A percentile compares a stretch with the other conserved stretches of the same genome.
Evolutionary conservation across 2,888 invertebrate species (phyloP).

Genomic region (Acronicta leporina): DNA sequence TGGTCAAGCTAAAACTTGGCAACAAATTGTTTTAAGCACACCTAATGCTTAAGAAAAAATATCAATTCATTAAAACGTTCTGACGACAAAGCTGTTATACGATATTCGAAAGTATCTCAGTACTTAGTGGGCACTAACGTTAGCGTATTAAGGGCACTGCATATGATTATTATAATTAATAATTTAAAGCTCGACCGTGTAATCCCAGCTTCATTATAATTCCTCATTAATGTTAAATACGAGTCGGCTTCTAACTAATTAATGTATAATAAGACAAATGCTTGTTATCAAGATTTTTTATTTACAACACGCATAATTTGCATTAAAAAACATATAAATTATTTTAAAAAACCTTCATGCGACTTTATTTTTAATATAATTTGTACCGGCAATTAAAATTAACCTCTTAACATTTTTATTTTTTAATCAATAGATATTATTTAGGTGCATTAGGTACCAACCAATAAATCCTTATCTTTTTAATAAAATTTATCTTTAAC

Average conservation of each 20-base stretch:
- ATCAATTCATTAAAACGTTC: constrained; percentile 27
- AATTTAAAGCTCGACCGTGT: constrained; percentile 65
- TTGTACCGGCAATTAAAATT: constrained; percentile 10
- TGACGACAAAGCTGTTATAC: constrained; percentile 34
- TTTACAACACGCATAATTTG: constrained; percentile 66
- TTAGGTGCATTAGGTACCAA: constrained; percentile 15
- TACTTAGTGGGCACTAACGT: constrained; percentile 31
- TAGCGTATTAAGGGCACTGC: constrained; percentile 55
- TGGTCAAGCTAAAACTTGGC: background rate
- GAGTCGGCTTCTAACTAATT: constrained; percentile 74
- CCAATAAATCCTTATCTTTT: constrained; percentile 30
- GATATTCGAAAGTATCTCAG: constrained; percentile 49
- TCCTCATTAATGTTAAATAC: constrained; percentile 76
- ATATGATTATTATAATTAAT: constrained; percentile 65
- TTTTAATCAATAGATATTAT: constrained; percentile 16
- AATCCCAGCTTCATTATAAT: constrained; percentile 76
- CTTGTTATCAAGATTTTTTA: constrained; percentile 72
- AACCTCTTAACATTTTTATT: constrained; percentile 10
- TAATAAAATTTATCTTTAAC: constrained; percentile 43
- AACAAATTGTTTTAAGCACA: background rate
- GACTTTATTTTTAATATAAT: constrained; percentile 15
- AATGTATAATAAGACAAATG: constrained; percentile 77
- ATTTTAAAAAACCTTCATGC: constrained; percentile 41
- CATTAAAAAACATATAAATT: constrained; percentile 56
- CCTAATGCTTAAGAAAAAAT: constrained; percentile 2